phyloP scores from a whole-genome alignment of 2,888 invertebrate species.

The Phoronis australis region DNA sequence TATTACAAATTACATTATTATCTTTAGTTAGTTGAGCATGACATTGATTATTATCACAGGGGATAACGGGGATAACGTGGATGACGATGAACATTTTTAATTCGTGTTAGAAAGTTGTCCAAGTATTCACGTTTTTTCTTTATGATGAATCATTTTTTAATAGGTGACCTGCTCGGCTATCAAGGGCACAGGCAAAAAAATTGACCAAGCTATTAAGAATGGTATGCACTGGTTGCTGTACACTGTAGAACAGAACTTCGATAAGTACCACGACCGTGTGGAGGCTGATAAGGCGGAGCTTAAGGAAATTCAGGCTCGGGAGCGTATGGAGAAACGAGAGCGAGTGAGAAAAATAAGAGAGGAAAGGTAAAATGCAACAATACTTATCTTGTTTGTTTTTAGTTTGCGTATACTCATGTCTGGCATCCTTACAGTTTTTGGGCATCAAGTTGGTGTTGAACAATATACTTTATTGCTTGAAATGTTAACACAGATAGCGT shows the following conservation, averaged over 20 bases:
- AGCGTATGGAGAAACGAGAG: constrained; percentile 53
- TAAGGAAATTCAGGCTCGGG: constrained; percentile 57
- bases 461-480: no score
- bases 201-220: constrained; percentile 61
- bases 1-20: no score
- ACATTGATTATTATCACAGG: no score
- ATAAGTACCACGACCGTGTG: constrained; percentile 63
- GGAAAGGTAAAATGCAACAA: constrained; percentile 42
- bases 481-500: no score
- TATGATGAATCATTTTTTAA: constrained; percentile 6
- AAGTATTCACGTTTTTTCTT: no score
- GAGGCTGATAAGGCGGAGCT: constrained; percentile 56
- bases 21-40: no score
- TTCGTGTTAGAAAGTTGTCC: no score
- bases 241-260: constrained; percentile 65
- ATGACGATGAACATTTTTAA: no score
- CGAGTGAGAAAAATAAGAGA: constrained; percentile 50
- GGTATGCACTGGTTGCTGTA: constrained; percentile 64
- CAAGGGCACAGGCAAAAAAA: constrained; percentile 56
- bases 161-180: constrained; percentile 58
- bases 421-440: no score
- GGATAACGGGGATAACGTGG: no score
- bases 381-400: neutral
- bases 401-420: neutral
- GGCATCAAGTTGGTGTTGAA: no score